Evolutionary conservation across 1,140 invertebrate genomes (phyloP), one percentile per base, ranked within the genome.

Genomic region (Heterodera carotae): DNA sequence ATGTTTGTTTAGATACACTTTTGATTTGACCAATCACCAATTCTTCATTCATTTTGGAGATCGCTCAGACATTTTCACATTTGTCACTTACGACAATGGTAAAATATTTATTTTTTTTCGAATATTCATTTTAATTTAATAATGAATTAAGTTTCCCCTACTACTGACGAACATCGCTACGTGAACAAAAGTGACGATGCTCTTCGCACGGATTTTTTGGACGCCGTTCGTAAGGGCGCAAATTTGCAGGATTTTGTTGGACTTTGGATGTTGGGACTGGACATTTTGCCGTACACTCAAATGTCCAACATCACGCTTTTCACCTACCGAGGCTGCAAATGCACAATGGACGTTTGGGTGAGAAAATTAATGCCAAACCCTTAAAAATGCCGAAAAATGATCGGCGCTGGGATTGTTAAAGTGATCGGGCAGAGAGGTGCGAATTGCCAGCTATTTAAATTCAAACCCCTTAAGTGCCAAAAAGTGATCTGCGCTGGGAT

Each of bases 211-310:
- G 31, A 15, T 15, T 70, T 36, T 18, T 2, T 48, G 4, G 15
- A 27, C 1, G 43, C 29, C 6, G 56, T 39, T 31, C 43, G 29
- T 15, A 70, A 22, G 22, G 36, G 69, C 31, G 69, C 69, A 0
- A 6, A 29, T 43, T 43, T 70, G 56, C 15, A 43, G 12, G 27
- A 70, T 53, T 70, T 53, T 43, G 12, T 31, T 22, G 69, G 69
- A 29, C 31, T 70, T 18, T 70, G 69, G 69, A 33, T 56, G 56
- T 31, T 70, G 18, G 69, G 69, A 12, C 22, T 70, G 22, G 34
- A 70, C 56, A 31, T 70, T 53, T 39, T 70, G 34, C 69, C 69
- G 0, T 53, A 22, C 7, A 70, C 15, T 18, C 25, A 29, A 1
- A 5, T 53, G 34, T 29, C 29, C 43, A 18, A 22, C 15, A 22